These are phyloP conservation scores for Tenthredo scrophulariae DNA, from an alignment of 2,888 invertebrate species.

Conservation along the genomic window DNA sequence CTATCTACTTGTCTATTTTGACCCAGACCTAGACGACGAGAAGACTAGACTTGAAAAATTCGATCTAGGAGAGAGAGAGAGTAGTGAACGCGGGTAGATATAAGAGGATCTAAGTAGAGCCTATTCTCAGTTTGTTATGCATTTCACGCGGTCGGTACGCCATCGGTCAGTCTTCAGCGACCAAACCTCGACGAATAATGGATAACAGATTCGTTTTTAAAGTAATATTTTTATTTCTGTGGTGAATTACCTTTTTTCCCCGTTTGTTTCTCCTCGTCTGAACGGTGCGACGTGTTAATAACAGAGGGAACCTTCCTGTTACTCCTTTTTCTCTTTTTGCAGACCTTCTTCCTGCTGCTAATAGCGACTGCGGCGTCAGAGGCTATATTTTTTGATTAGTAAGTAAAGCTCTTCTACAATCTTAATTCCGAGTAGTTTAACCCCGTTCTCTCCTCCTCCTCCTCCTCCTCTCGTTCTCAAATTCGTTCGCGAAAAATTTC, in stretches of 20 bases:
- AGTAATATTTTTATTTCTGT: slow-evolving; percentile 61
- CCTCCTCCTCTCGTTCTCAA: too few relatives aligned
- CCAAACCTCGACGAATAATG: slow-evolving; percentile 12
- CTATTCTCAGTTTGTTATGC: slow-evolving; percentile 71
- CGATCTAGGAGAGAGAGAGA: slow-evolving; percentile 55
- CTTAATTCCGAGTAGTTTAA: neutral
- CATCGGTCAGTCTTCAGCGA: slow-evolving; percentile 23
- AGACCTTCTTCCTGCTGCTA: slow-evolving; percentile 63
- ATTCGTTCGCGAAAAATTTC: too few relatives aligned
- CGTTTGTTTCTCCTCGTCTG: neutral
- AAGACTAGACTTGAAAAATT: neutral
- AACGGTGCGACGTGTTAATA: neutral
- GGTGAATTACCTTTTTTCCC: neutral
- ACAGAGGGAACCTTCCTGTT: neutral
- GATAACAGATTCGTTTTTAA: slow-evolving; percentile 56
- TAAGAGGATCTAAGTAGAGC: slow-evolving; percentile 67
- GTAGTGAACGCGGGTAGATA: slow-evolving; percentile 64
- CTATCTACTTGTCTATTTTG: neutral
- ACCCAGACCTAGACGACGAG: slow-evolving; percentile 33
- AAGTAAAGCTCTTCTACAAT: slow-evolving; percentile 57
- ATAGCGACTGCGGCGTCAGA: slow-evolving; percentile 59
- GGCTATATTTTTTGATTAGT: slow-evolving; percentile 68
- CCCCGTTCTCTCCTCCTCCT: neutral
- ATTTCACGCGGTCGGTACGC: slow-evolving; percentile 65
- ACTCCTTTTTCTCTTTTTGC: slow-evolving; percentile 55